phyloP scores from a whole-genome alignment of 1,140 invertebrate genomes.

The Brachionus sp. region DNA sequence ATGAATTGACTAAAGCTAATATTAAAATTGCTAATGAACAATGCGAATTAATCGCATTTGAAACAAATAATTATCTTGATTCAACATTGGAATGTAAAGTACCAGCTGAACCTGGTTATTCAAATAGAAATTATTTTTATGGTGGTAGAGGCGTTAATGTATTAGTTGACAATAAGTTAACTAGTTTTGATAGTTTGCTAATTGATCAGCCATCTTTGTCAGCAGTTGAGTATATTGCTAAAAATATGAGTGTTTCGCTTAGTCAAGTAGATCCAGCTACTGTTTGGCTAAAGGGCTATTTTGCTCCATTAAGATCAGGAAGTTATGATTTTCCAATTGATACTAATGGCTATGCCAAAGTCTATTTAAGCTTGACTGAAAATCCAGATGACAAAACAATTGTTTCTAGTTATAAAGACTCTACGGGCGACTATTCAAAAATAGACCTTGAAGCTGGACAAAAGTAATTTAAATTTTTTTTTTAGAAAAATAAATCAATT shows the following conservation, averaged over 20 bases:
- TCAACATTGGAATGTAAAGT: background rate
- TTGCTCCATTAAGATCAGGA: background rate
- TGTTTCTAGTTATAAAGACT: background rate
- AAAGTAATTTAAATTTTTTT: background rate
- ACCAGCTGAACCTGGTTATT: background rate
- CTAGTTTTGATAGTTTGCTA: background rate
- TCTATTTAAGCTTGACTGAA: background rate
- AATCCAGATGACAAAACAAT: background rate
- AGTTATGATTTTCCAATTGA: slow-evolving; percentile 22
- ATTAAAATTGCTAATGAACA: background rate
- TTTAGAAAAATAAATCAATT: background rate
- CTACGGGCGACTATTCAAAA: background rate
- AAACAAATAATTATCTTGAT: background rate
- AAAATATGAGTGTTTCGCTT: background rate
- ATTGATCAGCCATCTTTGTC: background rate
- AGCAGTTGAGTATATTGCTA: background rate
- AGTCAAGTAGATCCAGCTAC: background rate
- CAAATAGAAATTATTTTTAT: background rate
- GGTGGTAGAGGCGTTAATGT: slow-evolving; percentile 31
- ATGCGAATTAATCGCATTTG: background rate
- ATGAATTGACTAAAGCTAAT: background rate
- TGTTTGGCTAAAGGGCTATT: slow-evolving; percentile 30
- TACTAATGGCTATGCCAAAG: slow-evolving; percentile 14
- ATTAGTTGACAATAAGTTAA: background rate
- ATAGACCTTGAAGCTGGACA: background rate